phyloP scores from a whole-genome alignment of 2,888 invertebrate genomes.

The Eristalis tenax region DNA sequence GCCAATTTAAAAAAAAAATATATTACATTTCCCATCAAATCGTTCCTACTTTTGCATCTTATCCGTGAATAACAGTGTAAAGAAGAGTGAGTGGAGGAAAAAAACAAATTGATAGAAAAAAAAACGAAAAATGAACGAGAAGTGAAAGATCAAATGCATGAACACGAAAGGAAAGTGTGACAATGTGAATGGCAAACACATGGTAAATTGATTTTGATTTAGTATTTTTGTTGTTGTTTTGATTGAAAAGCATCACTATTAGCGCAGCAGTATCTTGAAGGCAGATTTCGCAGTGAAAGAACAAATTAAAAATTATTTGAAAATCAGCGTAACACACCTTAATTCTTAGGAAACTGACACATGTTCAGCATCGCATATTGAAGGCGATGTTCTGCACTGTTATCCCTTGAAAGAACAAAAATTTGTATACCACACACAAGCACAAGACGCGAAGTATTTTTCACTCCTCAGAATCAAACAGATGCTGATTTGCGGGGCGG shows the following conservation, averaged over 20 bases:
- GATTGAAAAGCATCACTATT: slow-evolving; percentile 59
- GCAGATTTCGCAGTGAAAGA: slow-evolving; percentile 69
- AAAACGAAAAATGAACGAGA: slow-evolving; percentile 35
- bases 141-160: slow-evolving; percentile 7
- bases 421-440: slow-evolving; percentile 12
- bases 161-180: slow-evolving; percentile 6
- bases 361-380: background rate
- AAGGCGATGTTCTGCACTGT: background rate
- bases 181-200: slow-evolving; percentile 7
- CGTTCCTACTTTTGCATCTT: background rate
- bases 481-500: background rate
- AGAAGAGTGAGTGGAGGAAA: slow-evolving; percentile 40
- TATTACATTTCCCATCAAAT: background rate
- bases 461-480: background rate
- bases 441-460: background rate
- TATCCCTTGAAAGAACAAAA: background rate
- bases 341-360: slow-evolving; percentile 25
- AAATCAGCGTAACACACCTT: slow-evolving; percentile 65
- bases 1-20: slow-evolving; percentile 45
- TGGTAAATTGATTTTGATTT: background rate
- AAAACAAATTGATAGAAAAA: slow-evolving; percentile 27
- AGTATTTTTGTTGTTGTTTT: slow-evolving; percentile 10
- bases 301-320: slow-evolving; percentile 17
- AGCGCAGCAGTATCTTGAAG: slow-evolving; percentile 70
- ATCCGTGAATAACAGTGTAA: slow-evolving; percentile 29